These are phyloP conservation scores for Lycocerus yunnanus DNA, from an alignment of 2,888 invertebrate species.

Conservation along the genomic window DNA sequence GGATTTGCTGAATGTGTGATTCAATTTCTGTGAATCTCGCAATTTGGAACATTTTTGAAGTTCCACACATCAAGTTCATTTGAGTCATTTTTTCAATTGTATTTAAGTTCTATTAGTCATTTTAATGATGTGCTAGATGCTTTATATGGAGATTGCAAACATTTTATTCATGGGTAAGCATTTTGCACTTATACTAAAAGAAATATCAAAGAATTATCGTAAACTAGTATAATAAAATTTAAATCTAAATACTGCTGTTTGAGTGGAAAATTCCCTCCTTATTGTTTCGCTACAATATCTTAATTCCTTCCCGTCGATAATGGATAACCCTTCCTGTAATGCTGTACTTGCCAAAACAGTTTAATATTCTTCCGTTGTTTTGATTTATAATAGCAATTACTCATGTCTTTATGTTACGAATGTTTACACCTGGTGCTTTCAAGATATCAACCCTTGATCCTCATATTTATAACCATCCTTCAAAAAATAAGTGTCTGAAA, in stretches of 20 bases:
- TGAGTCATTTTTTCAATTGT: background rate
- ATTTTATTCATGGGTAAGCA: too few species aligned
- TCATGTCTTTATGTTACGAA: slow-evolving; percentile 25
- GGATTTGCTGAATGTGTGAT: background rate
- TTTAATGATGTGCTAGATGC: background rate
- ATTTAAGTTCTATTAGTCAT: background rate
- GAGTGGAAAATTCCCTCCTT: background rate
- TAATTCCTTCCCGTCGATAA: background rate
- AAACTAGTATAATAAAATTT: background rate
- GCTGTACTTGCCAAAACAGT: slow-evolving; percentile 8
- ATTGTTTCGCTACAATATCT: background rate
- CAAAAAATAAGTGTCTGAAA: background rate
- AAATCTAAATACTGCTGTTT: background rate
- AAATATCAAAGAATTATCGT: too few species aligned
- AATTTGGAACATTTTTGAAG: background rate
- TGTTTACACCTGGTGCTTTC: slow-evolving; percentile 26
- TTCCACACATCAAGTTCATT: background rate
- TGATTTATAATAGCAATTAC: slow-evolving; percentile 22
- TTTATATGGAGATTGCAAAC: too few species aligned
- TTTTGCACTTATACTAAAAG: too few species aligned
- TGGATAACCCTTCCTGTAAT: slow-evolving; percentile 9
- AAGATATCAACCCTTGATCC: slow-evolving; percentile 18
- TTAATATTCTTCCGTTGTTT: slow-evolving; percentile 21
- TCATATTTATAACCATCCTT: slow-evolving; percentile 19
- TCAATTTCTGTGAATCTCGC: background rate